Base-by-base conservation (phyloP, 2,797 vertebrate genomes). In the Melopsittacus undulatus region DNA sequence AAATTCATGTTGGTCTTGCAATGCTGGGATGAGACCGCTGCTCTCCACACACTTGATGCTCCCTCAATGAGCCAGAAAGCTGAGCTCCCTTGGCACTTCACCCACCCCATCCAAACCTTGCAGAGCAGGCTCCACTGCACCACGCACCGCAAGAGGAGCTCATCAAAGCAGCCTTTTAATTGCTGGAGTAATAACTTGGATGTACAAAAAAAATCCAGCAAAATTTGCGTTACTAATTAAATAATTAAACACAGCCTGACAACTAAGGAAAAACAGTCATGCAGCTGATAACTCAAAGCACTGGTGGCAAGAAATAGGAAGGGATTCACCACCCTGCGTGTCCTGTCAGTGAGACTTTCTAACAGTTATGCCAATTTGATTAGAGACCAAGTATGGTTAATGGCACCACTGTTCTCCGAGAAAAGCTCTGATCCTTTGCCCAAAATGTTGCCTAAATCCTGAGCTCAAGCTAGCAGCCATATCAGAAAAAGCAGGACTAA, bases 191-290 rank as follows among this genome's bases (percentile, higher is more conserved):
- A 97, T 43, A 27, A 92, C 95, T 90, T 80, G 68, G 83, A 95
- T 86, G 86, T 83, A 94, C 93, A 93, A 95, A 96, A 40, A 96
- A 96, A 67, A 46, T 92, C 83, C 92, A 94, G 90, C 0, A 4
- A 96, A 95, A 97, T 96, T 96, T 94, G 92, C 91, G 96, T 95
- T 96, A 90, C 95, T 98, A 97, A 97, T 97, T 95, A 93, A 95
- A 96, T 94, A 97, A 97, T 96, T 95, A 97, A 97, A 90, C 87
- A 93, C 90, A 88, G 76, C 69, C 95, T 95, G 89, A 95, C 93
- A 96, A 96, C 83, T 52, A 45, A 95, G 90, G 96, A 96, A 95
- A n/a, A 80, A 91, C 90, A 94, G 96, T 85, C 77, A 54, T 4
- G 3, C 78, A 86, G 87, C 92, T 5, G 1, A 89, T n/a, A 96